phyloP scores from a whole-genome alignment of 2,113 vertebrate species.

The Ceyx margarethae region DNA sequence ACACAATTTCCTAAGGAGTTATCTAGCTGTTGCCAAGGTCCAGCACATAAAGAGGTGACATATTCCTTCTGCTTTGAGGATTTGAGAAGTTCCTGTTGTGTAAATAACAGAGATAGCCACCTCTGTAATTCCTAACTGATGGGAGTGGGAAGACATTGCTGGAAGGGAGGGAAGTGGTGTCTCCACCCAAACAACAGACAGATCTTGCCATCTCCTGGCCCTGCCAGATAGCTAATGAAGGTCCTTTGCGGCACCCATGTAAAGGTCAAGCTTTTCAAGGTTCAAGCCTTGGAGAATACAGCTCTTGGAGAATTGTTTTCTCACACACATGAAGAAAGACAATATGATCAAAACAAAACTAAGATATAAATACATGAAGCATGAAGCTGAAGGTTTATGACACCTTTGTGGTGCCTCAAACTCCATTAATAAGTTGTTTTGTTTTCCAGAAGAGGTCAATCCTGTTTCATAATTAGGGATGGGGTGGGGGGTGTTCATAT shows the following conservation, averaged over 20 bases:
- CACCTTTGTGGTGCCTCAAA: neutral
- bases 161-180: accelerated
- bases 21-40: neutral
- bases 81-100: neutral
- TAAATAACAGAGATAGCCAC: neutral
- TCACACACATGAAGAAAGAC: neutral
- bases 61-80: neutral
- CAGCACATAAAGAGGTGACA: neutral
- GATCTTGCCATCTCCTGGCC: neutral
- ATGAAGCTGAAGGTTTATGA: neutral
- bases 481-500: neutral
- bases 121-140: neutral
- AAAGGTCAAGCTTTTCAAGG: neutral
- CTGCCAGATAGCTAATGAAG: neutral
- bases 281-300: accelerated
- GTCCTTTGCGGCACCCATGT: neutral
- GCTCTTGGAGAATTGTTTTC: neutral
- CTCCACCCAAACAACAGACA: neutral
- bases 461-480: neutral
- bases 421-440: neutral
- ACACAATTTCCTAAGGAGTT: neutral
- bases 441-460: neutral
- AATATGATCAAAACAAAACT: neutral
- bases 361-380: neutral
- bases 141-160: neutral